Base-by-base conservation (phyloP, 2,113 vertebrate species). In the Ptyas mucosa region DNA sequence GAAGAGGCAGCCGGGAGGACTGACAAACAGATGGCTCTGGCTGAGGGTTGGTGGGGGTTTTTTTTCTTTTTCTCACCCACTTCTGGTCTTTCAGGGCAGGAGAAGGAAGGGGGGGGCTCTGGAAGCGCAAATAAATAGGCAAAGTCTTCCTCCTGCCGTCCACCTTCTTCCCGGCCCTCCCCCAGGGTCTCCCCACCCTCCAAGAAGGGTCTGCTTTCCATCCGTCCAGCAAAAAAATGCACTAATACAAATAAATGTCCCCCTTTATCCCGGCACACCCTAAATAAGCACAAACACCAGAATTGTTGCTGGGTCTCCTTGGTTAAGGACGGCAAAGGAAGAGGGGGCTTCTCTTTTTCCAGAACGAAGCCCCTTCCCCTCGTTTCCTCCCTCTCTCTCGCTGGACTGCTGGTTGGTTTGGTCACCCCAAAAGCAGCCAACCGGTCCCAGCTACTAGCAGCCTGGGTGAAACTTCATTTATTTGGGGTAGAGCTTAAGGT, bases 281-380 rank as follows among this genome's bases (percentile, higher is more conserved):
- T 34, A n/a, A 58, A 46, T 10, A 52, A 8, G 75, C 20, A 54
- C 14, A 8, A 20, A 12, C 3, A 2, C 12, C 8, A n/a, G 21
- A 55, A 6, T 53, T 52, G 29, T 29, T 9, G 14, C 24, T 6
- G 0, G 3, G 5, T 29, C 86, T 95, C 89, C 86, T 95, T 95
- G 95, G 93, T 92, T 89, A 94, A 94, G 92, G 93, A 95, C 88
- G 94, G 90, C 95, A 95, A 95, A 96, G 94, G 96, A 96, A 96
- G 92, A 96, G 3, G 57, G 24, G 10, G 3, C 57, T 3, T 61
- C 23, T 26, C 24, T 26, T 58, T 61, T 61, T 69, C 61, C 61
- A 14, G 4, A 6, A n/a, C 6, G n/a, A 75, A 14, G 14, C n/a
- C 64, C n/a, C 64, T 18, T 75, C 29, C 61, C 58, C 58, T 64